Evolutionary conservation across 1,140 invertebrate genomes (phyloP).

Genomic region (Octopus sinensis): DNA sequence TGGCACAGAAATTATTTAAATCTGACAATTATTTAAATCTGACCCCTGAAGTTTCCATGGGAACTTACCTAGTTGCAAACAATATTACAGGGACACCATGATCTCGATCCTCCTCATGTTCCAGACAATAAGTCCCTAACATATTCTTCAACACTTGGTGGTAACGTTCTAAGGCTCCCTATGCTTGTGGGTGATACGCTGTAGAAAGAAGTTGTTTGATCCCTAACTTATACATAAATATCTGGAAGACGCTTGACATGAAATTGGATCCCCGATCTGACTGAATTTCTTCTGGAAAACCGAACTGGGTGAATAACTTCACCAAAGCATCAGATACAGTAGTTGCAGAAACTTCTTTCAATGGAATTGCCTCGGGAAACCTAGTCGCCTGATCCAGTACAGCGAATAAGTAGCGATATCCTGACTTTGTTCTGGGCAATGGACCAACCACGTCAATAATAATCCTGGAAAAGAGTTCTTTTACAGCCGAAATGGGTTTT

Average conservation of each 20-base stretch:
- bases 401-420: slow-evolving; percentile 22
- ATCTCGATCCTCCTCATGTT: too few species aligned
- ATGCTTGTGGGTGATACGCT: too few species aligned
- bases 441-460: slow-evolving; percentile 27
- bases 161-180: too few species aligned
- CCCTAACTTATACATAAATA: too few species aligned
- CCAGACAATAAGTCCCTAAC: too few species aligned
- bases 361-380: slow-evolving; percentile 18
- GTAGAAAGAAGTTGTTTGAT: too few species aligned
- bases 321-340: slow-evolving; percentile 14
- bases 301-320: slow-evolving; percentile 27
- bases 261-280: slow-evolving; percentile 26
- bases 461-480: slow-evolving; percentile 25
- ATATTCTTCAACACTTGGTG: too few species aligned
- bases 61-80: too few species aligned
- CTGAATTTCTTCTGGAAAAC: slow-evolving; percentile 23
- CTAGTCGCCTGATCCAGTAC: slow-evolving; percentile 11
- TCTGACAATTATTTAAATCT: too few species aligned
- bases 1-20: too few species aligned
- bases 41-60: too few species aligned
- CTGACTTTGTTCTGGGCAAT: slow-evolving; percentile 17
- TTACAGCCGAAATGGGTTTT: slow-evolving; percentile 22
- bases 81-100: too few species aligned
- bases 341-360: slow-evolving; percentile 17
- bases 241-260: slow-evolving; percentile 28